A percentile compares a stretch with the other conserved stretches of the same genome.
Evolutionary conservation across 2,888 invertebrate species (phyloP).

Genomic region (Thecophora atra): DNA sequence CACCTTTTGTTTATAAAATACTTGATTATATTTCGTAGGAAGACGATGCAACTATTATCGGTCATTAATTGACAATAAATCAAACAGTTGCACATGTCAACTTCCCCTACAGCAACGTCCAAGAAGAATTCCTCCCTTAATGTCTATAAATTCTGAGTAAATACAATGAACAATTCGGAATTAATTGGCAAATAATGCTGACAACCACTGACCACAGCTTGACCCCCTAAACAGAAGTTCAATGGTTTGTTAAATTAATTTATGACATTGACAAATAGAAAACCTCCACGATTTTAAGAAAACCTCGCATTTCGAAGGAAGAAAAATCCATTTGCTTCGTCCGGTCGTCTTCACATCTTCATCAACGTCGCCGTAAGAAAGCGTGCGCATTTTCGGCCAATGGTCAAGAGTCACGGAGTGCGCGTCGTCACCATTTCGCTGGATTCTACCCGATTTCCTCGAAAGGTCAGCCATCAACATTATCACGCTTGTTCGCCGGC

Average conservation of each 20-base stretch:
- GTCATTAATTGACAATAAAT: not conserved
- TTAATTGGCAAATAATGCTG: conserved; percentile 64
- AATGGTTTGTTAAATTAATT: conserved; percentile 46
- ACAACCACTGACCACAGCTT: conserved; percentile 58
- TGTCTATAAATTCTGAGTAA: conserved; percentile 53
- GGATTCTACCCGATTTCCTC: conserved; percentile 34
- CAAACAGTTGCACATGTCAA: not conserved
- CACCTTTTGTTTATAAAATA: no score
- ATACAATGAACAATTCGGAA: conserved; percentile 62
- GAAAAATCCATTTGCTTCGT: not conserved
- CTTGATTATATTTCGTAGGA: no score
- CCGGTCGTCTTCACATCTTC: not conserved
- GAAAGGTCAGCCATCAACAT: conserved; percentile 62
- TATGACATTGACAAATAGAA: conserved; percentile 17
- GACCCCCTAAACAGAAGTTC: conserved; percentile 47
- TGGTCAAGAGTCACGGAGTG: conserved; percentile 62
- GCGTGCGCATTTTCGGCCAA: conserved; percentile 54
- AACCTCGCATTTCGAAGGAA: not conserved
- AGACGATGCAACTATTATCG: no score
- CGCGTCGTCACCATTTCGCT: conserved; percentile 55
- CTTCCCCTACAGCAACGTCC: not conserved
- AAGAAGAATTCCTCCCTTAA: not conserved
- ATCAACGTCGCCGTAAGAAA: conserved; percentile 30
- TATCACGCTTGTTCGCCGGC: conserved; percentile 57
- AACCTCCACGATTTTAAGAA: conserved; percentile 3